These are phyloP conservation scores for Acanthaster planci DNA, from an alignment of 35 echinoderm and acorn worm species.

Conservation along the genomic window DNA sequence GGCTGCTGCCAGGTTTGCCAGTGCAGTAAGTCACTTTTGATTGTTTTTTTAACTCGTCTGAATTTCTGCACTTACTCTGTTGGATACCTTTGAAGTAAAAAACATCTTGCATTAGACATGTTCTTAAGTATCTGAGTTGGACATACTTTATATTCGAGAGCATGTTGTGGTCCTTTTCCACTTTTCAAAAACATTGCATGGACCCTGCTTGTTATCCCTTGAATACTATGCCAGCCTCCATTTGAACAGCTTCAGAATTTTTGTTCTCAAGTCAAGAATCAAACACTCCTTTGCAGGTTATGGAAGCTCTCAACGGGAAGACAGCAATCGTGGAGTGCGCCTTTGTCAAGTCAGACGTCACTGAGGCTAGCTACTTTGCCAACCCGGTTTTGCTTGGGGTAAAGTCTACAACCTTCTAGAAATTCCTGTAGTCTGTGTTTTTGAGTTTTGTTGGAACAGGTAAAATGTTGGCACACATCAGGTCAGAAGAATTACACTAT, in stretches of 20 bases:
- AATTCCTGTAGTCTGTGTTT: too few species aligned
- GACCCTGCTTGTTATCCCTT: not conserved
- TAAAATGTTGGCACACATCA: too few species aligned
- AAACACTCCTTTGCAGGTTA: conserved; percentile 26
- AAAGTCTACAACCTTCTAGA: conserved; percentile 21
- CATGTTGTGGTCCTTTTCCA: too few species aligned
- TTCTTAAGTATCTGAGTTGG: too few species aligned
- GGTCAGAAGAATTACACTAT: too few species aligned
- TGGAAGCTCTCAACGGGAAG: conserved; percentile 76
- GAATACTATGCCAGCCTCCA: too few species aligned
- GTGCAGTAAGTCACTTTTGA: conserved; percentile 70
- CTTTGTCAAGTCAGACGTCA: conserved; percentile 87
- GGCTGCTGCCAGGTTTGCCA: conserved; percentile 83
- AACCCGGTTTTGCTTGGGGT: conserved; percentile 82
- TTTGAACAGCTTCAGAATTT: too few species aligned
- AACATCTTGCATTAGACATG: too few species aligned
- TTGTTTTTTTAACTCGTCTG: not conserved
- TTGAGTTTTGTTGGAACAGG: too few species aligned
- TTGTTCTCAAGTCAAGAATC: too few species aligned
- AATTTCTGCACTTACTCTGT: not conserved
- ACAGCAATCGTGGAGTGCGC: conserved; percentile 85
- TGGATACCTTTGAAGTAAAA: not conserved
- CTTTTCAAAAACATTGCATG: not conserved
- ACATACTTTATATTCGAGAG: too few species aligned
- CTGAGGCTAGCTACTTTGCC: conserved; percentile 84